A percentile compares a stretch with the other conserved stretches of the same genome.
Evolutionary conservation across 2,888 invertebrate genomes (phyloP).

Genomic region (Drosophila subquinaria): DNA sequence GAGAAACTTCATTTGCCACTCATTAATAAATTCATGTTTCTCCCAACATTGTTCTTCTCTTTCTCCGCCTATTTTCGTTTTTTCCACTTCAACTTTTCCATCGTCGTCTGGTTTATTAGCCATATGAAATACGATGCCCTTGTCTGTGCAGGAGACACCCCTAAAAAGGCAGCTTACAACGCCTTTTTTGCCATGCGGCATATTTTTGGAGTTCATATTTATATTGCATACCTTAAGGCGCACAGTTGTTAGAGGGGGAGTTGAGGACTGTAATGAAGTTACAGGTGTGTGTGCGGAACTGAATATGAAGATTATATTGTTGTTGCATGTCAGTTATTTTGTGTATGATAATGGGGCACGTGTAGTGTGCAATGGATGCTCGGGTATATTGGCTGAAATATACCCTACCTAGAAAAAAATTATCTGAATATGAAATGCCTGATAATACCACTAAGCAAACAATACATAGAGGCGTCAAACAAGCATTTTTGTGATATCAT

Average conservation of each 20-base stretch:
- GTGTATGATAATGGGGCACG: constrained; percentile 11
- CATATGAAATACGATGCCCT: constrained; percentile 81
- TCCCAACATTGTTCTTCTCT: constrained; percentile 25
- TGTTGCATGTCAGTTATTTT: constrained; percentile 5
- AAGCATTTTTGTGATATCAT: too few species aligned
- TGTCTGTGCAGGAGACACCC: constrained; percentile 45
- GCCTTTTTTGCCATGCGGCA: constrained; percentile 43
- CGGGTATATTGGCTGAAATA: constrained; percentile 8
- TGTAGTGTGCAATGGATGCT: not conserved
- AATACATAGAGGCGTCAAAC: too few species aligned
- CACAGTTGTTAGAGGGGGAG: not conserved
- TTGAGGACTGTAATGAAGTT: constrained; percentile 66
- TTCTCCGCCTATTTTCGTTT: too few species aligned
- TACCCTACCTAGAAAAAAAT: not conserved
- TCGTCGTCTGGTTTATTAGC: constrained; percentile 73
- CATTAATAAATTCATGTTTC: constrained; percentile 83
- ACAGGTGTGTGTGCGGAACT: constrained; percentile 63
- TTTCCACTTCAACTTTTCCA: not conserved
- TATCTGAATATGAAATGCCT: too few species aligned
- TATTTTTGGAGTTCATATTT: constrained; percentile 62
- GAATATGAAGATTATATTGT: constrained; percentile 15
- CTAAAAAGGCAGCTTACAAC: constrained; percentile 37
- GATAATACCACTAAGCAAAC: too few species aligned
- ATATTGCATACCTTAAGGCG: constrained; percentile 64
- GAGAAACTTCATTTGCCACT: constrained; percentile 82